Base-by-base conservation (phyloP, 2,888 invertebrate species). In the Ganaspis brasiliensis region DNA sequence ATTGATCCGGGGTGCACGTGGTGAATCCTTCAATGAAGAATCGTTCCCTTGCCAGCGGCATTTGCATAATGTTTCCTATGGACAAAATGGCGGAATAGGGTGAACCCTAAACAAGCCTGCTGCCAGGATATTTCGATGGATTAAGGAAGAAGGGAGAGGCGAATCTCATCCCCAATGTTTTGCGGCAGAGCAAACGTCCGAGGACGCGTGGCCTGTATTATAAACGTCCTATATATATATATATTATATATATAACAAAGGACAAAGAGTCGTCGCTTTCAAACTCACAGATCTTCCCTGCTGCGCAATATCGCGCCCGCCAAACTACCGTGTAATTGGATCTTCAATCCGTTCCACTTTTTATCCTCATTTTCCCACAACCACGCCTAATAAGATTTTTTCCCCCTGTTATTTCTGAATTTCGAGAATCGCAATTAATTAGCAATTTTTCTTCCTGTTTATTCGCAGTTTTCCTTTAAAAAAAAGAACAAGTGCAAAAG, bases 11-110 rank as follows among this genome's bases (percentile, higher is more conserved):
- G 63, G 16, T 14, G 79, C 81, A 81, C 82, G 81, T 84, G 74
- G 73, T 80, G 72, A 74, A 72, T 80, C 80, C 75, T 74, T 84
- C 83, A 84, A 85, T 80, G 80, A 79, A 74, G 61, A 31, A 16
- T 57, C 56, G 19, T 14, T 40, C 63, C 70, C 56, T 45, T 70
- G 67, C 70, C 74, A 12, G 56, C n/a, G 52, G 52, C 79, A 85
- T 86, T 86, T 84, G 80, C 86, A 83, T 86, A 84, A 72, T 81
- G 81, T 81, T 83, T 85, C 84, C 84, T 78, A 83, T 84, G 84
- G 77, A 86, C 52, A 52, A 52, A 86, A 84, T 83, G 78, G 79
- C 73, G 55, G 73, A 45, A 73, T 74, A 61, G 84, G 82, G 74
- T 77, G 16, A 5, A 6, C 57, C 35, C 79, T 63, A 79, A 80